phyloP scores from a whole-genome alignment of 2,888 invertebrate species.

The Andrena flavipes region DNA sequence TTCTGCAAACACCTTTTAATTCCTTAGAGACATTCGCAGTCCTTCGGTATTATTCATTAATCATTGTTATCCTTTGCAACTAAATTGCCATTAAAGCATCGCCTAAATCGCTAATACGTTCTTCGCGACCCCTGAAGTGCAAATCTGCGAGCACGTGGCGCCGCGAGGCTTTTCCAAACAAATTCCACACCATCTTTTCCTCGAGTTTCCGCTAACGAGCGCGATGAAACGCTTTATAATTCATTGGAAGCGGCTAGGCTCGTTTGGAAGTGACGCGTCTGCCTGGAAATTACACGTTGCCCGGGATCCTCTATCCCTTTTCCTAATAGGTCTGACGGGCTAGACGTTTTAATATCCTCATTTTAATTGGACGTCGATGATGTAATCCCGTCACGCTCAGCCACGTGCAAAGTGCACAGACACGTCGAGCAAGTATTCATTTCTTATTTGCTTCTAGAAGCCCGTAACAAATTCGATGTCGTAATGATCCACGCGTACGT shows the following conservation, averaged over 20 bases:
- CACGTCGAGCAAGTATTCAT: slow-evolving; percentile 26
- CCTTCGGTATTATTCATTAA: too few species aligned
- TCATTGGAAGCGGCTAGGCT: slow-evolving; percentile 17
- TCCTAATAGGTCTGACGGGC: slow-evolving; percentile 50
- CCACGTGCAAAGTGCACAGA: slow-evolving; percentile 26
- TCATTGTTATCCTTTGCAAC: too few species aligned
- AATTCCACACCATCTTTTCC: slow-evolving; percentile 13
- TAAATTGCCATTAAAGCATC: too few species aligned
- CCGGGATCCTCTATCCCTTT: slow-evolving; percentile 32
- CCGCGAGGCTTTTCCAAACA: neutral
- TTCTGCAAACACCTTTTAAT: too few species aligned
- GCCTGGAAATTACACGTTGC: slow-evolving; percentile 60
- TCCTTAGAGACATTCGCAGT: neutral
- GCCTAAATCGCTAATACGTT: neutral
- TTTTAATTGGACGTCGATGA: slow-evolving; percentile 62
- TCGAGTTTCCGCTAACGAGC: slow-evolving; percentile 8
- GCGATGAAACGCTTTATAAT: slow-evolving; percentile 30
- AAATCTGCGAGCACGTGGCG: slow-evolving; percentile 16
- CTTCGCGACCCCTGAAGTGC: neutral
- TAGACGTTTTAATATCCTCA: slow-evolving; percentile 67
- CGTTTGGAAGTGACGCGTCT: slow-evolving; percentile 8
- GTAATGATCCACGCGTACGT: slow-evolving; percentile 28
- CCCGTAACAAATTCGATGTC: slow-evolving; percentile 47
- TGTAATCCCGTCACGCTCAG: slow-evolving; percentile 45
- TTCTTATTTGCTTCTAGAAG: slow-evolving; percentile 38